Conservation (phyloP, 2,113 vertebrate species). For the Dinomys branickii region DNA sequence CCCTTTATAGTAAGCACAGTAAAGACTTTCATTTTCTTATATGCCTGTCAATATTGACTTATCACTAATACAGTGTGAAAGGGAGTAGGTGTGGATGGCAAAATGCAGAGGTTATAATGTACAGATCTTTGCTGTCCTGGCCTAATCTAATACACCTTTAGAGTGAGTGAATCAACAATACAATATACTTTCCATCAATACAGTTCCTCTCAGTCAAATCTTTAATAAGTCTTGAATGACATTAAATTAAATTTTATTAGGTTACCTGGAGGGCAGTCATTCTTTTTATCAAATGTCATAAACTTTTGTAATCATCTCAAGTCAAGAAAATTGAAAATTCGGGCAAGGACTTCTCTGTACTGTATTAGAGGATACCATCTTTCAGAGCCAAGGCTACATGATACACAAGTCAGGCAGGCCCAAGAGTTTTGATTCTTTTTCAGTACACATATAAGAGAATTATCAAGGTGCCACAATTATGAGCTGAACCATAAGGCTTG, state of each 20-base stretch:
- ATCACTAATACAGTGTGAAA: not conserved
- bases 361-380: not conserved
- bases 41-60: not conserved
- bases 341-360: not conserved
- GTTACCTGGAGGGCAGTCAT: not conserved
- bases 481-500: not conserved
- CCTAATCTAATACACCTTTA: not conserved
- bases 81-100: not conserved
- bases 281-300: not conserved
- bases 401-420: not conserved
- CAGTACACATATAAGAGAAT: not conserved
- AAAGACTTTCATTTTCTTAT: not conserved
- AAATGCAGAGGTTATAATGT: not conserved
- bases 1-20: not conserved
- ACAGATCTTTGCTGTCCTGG: not conserved
- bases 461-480: not conserved
- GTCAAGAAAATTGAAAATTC: conserved; percentile 34
- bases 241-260: conserved; percentile 33
- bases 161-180: not conserved
- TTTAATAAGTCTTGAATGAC: conserved; percentile 5
- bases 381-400: not conserved
- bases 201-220: conserved; percentile 7
- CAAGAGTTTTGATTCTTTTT: conserved; percentile 51
- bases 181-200: not conserved
- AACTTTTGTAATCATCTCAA: not conserved